Percentiles rank a stretch among this genome's conserved stretches.
phyloP scores from a whole-genome alignment of 2,797 vertebrate species.

The Neopelma chrysocephalum region DNA sequence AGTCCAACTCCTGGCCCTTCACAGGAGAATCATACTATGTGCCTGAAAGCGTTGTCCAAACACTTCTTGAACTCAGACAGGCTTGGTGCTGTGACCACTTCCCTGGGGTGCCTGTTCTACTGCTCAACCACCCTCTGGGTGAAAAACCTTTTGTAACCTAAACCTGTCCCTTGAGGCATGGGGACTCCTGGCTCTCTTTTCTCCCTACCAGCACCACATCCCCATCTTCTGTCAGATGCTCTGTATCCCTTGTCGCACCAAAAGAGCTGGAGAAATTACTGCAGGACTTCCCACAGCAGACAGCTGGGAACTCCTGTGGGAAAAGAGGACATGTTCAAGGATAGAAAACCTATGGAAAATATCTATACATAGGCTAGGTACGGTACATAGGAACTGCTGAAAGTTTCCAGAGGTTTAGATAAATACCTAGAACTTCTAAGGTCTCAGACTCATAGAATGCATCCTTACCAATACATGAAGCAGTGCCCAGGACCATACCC shows the following conservation, averaged over 20 bases:
- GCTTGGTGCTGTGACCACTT: neutral
- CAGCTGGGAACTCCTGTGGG: fast-evolving
- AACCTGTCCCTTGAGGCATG: neutral
- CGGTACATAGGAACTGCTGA: neutral
- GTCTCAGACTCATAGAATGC: neutral
- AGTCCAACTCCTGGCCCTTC: neutral
- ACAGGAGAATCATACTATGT: neutral
- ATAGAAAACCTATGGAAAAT: neutral
- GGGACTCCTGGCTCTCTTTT: neutral
- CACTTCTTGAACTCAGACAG: neutral
- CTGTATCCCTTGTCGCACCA: neutral
- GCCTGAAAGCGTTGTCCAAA: neutral
- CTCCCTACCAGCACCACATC: neutral
- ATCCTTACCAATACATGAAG: neutral
- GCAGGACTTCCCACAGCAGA: neutral
- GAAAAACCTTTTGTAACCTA: neutral
- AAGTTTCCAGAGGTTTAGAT: neutral
- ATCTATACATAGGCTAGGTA: neutral
- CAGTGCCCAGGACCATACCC: neutral
- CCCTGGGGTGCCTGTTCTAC: neutral
- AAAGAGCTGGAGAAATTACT: neutral
- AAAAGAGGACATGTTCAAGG: neutral
- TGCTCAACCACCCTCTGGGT: neutral
- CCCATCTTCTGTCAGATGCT: neutral
- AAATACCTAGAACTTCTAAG: neutral